These are phyloP conservation scores for Sminthurides bifidus DNA, from an alignment of 1,140 invertebrate genomes.

Conservation along the genomic window DNA sequence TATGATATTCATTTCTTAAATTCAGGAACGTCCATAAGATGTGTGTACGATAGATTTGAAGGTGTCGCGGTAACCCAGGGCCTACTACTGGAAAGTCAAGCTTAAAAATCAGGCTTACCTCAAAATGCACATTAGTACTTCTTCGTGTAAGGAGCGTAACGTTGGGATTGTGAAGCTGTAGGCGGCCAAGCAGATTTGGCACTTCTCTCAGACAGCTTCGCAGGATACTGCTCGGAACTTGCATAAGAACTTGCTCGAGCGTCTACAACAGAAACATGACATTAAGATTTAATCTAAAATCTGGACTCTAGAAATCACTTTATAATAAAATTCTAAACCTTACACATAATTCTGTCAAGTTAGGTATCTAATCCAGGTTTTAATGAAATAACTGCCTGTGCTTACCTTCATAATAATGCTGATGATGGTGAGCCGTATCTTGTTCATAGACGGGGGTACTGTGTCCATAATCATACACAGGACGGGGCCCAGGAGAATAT, in stretches of 20 bases:
- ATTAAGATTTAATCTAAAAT: neutral
- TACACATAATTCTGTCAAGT: no score
- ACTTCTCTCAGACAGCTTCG: slow-evolving; percentile 2
- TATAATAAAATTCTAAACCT: no score
- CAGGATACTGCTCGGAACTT: neutral
- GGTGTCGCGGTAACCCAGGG: no score
- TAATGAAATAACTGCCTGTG: neutral
- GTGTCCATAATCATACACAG: slow-evolving; percentile 3
- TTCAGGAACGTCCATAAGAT: no score
- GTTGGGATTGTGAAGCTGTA: slow-evolving; percentile 6
- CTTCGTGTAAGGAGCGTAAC: slow-evolving; percentile 15
- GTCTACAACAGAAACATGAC: neutral
- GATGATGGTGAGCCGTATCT: neutral
- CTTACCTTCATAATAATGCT: slow-evolving; percentile 9
- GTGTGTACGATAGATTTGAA: no score
- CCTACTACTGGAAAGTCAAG: no score
- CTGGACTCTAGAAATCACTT: neutral
- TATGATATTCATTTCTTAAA: no score
- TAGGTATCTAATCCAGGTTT: no score
- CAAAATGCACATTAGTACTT: neutral
- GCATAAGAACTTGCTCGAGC: slow-evolving; percentile 6
- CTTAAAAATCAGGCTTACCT: neutral
- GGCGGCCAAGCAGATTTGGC: neutral
- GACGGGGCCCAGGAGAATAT: neutral
- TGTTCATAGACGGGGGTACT: neutral